Percentiles rank a stretch among this genome's conserved stretches.
Conservation (phyloP, 2,797 vertebrate genomes). For the Galago senegalensis region DNA sequence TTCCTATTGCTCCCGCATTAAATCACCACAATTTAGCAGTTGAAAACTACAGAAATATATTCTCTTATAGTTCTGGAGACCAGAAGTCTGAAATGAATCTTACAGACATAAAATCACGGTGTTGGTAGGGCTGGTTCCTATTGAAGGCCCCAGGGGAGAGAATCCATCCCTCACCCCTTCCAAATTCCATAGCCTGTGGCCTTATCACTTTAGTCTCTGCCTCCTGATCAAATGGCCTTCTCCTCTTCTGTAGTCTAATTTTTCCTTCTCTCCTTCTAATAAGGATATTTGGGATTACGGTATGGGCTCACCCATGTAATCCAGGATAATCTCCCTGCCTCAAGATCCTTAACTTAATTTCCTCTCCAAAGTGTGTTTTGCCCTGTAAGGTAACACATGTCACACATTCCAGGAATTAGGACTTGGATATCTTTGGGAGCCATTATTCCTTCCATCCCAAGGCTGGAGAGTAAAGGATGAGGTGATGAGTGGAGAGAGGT, state of each 20-base stretch:
- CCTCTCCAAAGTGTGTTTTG: conserved; percentile 15
- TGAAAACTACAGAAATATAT: not conserved
- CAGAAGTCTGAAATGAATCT: not conserved
- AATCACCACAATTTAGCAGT: not conserved
- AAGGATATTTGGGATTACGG: not conserved
- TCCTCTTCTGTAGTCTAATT: not conserved
- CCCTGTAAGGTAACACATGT: not conserved
- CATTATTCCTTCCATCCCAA: not conserved
- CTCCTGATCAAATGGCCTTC: not conserved
- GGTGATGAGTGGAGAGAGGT: not conserved
- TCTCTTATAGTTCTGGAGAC: not conserved
- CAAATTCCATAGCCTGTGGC: not conserved
- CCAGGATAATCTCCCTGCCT: not conserved
- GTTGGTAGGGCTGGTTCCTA: not conserved
- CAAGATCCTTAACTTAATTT: conserved; percentile 17
- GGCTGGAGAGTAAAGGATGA: not conserved
- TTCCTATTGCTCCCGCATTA: not conserved
- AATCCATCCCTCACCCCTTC: not conserved
- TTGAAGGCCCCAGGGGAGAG: not conserved
- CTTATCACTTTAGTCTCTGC: not conserved
- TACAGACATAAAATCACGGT: not conserved
- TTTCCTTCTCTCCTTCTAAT: not conserved
- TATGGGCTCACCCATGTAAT: not conserved
- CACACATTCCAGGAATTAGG: not conserved
- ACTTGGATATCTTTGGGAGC: not conserved